These are phyloP conservation scores for Drosophila carrolli DNA, from an alignment of 1,140 invertebrate genomes.

Conservation along the genomic window DNA sequence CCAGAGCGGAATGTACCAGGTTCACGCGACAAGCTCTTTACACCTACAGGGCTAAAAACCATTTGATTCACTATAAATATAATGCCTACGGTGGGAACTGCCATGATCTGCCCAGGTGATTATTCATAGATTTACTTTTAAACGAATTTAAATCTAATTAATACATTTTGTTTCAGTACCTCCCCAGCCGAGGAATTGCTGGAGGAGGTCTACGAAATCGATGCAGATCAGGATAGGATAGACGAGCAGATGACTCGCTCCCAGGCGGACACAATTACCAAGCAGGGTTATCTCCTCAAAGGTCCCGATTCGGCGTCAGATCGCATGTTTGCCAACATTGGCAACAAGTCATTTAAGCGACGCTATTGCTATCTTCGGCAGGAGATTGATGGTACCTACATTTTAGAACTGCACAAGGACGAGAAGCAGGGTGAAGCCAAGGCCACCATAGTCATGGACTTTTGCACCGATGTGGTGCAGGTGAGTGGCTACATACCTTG, in stretches of 20 bases:
- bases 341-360: slow-evolving; percentile 95
- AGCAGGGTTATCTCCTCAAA: slow-evolving; percentile 95
- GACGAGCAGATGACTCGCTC: slow-evolving; percentile 89
- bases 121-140: background rate
- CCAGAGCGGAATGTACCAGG: slow-evolving; percentile 86
- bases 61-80: slow-evolving; percentile 95
- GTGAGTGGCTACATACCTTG: slow-evolving; percentile 85
- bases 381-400: slow-evolving; percentile 95
- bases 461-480: slow-evolving; percentile 94
- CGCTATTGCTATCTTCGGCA: slow-evolving; percentile 94
- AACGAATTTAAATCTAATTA: background rate
- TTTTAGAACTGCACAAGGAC: slow-evolving; percentile 96
- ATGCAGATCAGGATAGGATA: slow-evolving; percentile 92
- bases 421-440: slow-evolving; percentile 95
- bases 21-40: slow-evolving; percentile 94
- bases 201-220: slow-evolving; percentile 94
- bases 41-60: slow-evolving; percentile 94
- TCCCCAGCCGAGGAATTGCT: slow-evolving; percentile 86
- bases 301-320: slow-evolving; percentile 94
- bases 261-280: slow-evolving; percentile 91
- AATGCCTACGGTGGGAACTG: slow-evolving; percentile 93
- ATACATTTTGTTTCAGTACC: slow-evolving; percentile 32
- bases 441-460: slow-evolving; percentile 96
- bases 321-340: slow-evolving; percentile 93
- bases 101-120: slow-evolving; percentile 92